A percentile compares a stretch with the other conserved stretches of the same genome.
phyloP scores from a whole-genome alignment of 2,113 vertebrate genomes.

The Podarcis muralis region DNA sequence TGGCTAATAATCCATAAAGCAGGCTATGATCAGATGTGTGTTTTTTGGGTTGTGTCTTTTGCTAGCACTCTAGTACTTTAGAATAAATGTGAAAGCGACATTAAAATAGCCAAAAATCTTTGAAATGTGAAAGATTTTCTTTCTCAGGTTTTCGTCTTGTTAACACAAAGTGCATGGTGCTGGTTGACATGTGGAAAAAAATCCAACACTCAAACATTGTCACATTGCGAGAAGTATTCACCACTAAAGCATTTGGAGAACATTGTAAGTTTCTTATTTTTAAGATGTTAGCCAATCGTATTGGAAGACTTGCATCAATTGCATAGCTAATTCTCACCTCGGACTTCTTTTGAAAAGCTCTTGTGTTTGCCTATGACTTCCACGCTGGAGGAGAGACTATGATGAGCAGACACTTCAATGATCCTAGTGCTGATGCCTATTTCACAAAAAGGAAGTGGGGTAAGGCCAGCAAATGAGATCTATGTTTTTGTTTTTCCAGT shows the following conservation, averaged over 20 bases:
- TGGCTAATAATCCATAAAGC: background rate
- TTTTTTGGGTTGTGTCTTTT: constrained; percentile 10
- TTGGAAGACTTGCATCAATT: constrained; percentile 1
- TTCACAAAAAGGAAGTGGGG: constrained; percentile 99
- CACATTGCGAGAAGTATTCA: constrained; percentile 96
- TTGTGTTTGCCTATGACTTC: constrained; percentile 99
- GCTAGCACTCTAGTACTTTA: constrained; percentile 29
- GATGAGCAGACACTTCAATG: constrained; percentile 98
- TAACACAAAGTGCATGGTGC: constrained; percentile 99
- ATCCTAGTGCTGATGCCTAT: constrained; percentile 93
- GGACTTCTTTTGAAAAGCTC: constrained; percentile 77
- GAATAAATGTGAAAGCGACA: background rate
- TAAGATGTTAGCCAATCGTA: constrained; percentile 10
- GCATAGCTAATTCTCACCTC: constrained; percentile 13
- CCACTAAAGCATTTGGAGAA: constrained; percentile 98
- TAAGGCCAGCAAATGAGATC: constrained; percentile 72
- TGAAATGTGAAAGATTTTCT: constrained; percentile 1
- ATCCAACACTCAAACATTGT: constrained; percentile 98
- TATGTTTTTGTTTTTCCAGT: background rate
- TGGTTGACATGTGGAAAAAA: constrained; percentile 99
- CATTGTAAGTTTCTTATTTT: constrained; percentile 84
- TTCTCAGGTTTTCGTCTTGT: constrained; percentile 93
- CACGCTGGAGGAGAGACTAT: constrained; percentile 98
- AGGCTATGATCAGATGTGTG: background rate
- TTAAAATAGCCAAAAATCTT: constrained; percentile 6